Evolutionary conservation across 2,113 vertebrate genomes (phyloP).

Genomic region (Anarhynchus alexandrinus): DNA sequence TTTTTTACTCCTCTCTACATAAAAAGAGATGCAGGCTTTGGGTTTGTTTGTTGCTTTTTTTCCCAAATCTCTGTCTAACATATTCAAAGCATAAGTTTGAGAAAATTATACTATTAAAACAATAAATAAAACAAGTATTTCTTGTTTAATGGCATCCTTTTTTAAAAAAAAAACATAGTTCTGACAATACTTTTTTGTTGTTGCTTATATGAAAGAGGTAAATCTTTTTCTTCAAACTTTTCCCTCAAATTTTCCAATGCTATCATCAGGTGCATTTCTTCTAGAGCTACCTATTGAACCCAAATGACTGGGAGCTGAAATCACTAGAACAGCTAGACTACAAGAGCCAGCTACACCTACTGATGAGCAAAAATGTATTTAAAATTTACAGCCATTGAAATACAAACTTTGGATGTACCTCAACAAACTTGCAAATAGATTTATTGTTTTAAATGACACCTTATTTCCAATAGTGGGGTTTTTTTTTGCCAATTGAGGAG

Average conservation of each 20-base stretch:
- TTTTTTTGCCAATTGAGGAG: neutral
- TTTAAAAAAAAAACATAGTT: rapidly evolving
- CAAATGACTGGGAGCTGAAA: neutral
- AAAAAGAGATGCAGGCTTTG: neutral
- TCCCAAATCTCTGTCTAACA: neutral
- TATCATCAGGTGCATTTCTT: neutral
- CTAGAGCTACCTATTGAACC: neutral
- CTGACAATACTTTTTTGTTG: neutral
- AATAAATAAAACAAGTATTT: neutral
- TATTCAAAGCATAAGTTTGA: neutral
- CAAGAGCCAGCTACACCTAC: neutral
- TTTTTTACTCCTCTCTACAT: neutral
- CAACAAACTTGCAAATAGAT: neutral
- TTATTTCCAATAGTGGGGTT: neutral
- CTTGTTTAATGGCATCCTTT: neutral
- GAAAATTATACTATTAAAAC: neutral
- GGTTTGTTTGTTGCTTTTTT: too few species aligned
- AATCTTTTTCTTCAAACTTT: neutral
- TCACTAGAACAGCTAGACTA: neutral
- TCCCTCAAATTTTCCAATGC: neutral
- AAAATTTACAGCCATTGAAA: neutral
- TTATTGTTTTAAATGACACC: neutral
- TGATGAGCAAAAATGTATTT: neutral
- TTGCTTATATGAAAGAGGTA: neutral
- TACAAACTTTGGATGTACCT: neutral